Evolutionary conservation across 2,113 vertebrate genomes (phyloP), one percentile per base, ranked within the genome.

Genomic region (Cebus imitator): DNA sequence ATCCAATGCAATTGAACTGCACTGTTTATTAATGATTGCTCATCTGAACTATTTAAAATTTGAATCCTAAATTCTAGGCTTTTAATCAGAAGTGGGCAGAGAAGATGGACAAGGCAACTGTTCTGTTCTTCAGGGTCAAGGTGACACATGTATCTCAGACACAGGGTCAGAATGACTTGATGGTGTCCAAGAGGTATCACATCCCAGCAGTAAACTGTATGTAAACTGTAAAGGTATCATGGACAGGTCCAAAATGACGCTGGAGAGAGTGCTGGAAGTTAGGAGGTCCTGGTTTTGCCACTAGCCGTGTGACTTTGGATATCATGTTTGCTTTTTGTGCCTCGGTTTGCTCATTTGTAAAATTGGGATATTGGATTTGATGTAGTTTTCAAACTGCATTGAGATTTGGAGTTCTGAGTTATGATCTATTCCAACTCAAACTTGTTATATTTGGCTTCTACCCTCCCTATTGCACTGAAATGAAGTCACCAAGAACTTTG

Each of bases 1-100:
- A 87, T 11, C 32, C 45, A 48, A 79, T 4, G 21, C 40, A 68
- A 27, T 20, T 58, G 52, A n/a, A 37, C 32, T 68, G 72, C 83
- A n/a, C 40, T 87, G 52, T 84, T 91, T 87, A 83, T 79, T 91
- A 61, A 86, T 21, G 84, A 80, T 21, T 12, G 55, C 68, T 87
- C 64, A 57, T 48, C 43, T 57, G 91, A n/a, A 35, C 79, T 52
- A 27, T 45, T 96, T 86, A 80, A 45, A 48, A 72, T 50, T 68
- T 58, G 25, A 87, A 84, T 90, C 30, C 87, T 75, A 27, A 85
- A 64, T 94, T 57, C 43, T 78, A 20, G 90, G 35, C 72, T 91
- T 91, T 88, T 8, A 14, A 5, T 2, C 35, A 73, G 27, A 78
- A 27, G 57, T 27, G 6, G 75, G 21, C 30, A 52, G 70, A 73